Conservation (phyloP, 2,888 invertebrate species). For the Lasius platythorax region DNA sequence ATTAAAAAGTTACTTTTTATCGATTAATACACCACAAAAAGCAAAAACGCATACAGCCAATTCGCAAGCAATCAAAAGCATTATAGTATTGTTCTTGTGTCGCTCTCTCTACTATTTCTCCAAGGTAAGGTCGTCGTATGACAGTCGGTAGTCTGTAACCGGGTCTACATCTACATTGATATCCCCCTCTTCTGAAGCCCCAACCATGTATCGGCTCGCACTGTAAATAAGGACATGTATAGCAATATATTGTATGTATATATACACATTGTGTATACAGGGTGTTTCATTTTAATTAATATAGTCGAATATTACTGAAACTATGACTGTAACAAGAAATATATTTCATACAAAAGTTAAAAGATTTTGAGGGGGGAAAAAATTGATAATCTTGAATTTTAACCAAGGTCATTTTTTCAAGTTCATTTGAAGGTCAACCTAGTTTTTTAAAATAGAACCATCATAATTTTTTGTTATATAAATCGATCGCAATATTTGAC, state of each 20-base stretch:
- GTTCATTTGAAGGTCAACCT: no score
- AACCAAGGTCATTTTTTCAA: no score
- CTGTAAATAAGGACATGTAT: conserved; percentile 84
- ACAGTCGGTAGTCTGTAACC: conserved; percentile 95
- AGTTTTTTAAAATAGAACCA: no score
- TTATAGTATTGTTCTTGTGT: conserved; percentile 97
- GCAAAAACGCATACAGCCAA: conserved; percentile 92
- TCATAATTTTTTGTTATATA: no score
- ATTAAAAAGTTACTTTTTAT: conserved; percentile 7
- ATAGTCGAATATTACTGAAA: no score
- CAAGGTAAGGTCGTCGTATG: conserved; percentile 96
- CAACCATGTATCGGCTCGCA: conserved; percentile 98
- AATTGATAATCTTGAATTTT: no score
- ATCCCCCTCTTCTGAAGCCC: conserved; percentile 98
- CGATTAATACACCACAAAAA: not conserved
- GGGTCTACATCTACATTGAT: conserved; percentile 97
- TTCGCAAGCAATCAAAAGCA: conserved; percentile 95
- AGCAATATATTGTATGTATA: not conserved
- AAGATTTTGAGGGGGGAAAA: no score
- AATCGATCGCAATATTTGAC: no score
- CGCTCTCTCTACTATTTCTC: conserved; percentile 97
- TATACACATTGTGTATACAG: no score
- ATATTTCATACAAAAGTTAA: no score
- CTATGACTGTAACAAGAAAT: no score
- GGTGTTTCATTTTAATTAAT: no score